Percentiles rank a stretch among this genome's conserved stretches.
phyloP scores from a whole-genome alignment of 2,797 vertebrate species.

The Nothura maculosa region DNA sequence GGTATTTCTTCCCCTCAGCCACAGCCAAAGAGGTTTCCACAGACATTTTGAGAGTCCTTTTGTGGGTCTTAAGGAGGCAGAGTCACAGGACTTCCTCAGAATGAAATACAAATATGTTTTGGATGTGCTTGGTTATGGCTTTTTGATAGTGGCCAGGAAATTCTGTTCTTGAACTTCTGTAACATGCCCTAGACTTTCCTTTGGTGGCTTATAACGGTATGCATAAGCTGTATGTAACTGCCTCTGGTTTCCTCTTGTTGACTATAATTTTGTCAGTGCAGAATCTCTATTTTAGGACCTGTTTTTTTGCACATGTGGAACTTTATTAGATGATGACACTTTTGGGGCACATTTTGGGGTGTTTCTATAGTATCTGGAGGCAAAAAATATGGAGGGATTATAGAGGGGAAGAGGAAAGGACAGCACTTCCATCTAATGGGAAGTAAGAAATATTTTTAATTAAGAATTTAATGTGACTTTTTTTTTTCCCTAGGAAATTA shows the following conservation, averaged over 20 bases:
- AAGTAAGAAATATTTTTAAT: background rate
- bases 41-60: background rate
- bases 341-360: background rate
- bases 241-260: slow-evolving; percentile 10
- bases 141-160: background rate
- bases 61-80: background rate
- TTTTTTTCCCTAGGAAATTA: background rate
- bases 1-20: background rate
- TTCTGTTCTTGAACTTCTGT: slow-evolving; percentile 8
- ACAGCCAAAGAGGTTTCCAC: background rate
- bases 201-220: slow-evolving; percentile 14
- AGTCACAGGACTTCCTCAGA: background rate
- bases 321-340: slow-evolving; percentile 8
- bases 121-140: background rate
- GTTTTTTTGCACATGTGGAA: slow-evolving; percentile 18
- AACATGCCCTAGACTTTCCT: background rate
- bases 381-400: background rate
- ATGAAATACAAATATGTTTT: background rate
- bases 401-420: background rate
- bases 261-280: slow-evolving; percentile 14
- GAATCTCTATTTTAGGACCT: background rate
- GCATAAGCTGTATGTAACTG: background rate
- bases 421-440: background rate
- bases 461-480: background rate
- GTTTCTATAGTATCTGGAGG: background rate